A percentile compares a stretch with the other conserved stretches of the same genome.
These are phyloP conservation scores for Alviniconcha strummeri DNA, from an alignment of 2,888 invertebrate species.

Conservation along the genomic window DNA sequence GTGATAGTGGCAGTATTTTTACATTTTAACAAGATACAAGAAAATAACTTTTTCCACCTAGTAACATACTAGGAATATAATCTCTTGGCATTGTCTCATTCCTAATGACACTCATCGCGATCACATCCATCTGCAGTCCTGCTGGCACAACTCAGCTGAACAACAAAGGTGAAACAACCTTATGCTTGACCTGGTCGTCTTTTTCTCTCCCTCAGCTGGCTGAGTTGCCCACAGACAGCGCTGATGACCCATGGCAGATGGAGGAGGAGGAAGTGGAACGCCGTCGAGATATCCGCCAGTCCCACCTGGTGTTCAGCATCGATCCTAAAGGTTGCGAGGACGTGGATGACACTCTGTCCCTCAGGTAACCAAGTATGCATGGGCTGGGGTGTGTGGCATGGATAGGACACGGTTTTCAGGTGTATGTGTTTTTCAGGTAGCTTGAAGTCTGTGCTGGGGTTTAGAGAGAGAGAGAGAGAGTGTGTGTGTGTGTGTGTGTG, in stretches of 20 bases:
- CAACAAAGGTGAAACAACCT: no score
- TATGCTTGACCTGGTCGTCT: no score
- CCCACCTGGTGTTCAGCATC: slow-evolving; percentile 71
- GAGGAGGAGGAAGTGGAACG: slow-evolving; percentile 52
- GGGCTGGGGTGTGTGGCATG: no score
- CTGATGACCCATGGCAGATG: slow-evolving; percentile 62
- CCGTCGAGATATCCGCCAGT: slow-evolving; percentile 64
- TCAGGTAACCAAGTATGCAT: slow-evolving; percentile 50
- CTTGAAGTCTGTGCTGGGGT: not conserved
- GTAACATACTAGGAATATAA: no score
- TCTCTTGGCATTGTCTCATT: no score
- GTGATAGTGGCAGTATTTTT: no score
- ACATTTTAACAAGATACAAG: not conserved
- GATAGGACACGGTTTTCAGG: no score
- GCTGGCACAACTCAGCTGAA: no score
- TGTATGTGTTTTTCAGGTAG: no score
- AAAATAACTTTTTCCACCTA: not conserved
- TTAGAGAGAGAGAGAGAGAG: no score
- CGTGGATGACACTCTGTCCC: slow-evolving; percentile 72
- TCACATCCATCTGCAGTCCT: no score
- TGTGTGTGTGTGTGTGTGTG: not conserved
- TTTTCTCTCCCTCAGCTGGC: slow-evolving; percentile 49
- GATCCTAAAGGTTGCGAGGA: slow-evolving; percentile 73
- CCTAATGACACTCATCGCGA: no score
- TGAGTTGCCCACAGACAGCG: slow-evolving; percentile 64